These are phyloP conservation scores for Poeciliopsis turrubarensis DNA, from an alignment of 2,113 vertebrate genomes.

Conservation along the genomic window DNA sequence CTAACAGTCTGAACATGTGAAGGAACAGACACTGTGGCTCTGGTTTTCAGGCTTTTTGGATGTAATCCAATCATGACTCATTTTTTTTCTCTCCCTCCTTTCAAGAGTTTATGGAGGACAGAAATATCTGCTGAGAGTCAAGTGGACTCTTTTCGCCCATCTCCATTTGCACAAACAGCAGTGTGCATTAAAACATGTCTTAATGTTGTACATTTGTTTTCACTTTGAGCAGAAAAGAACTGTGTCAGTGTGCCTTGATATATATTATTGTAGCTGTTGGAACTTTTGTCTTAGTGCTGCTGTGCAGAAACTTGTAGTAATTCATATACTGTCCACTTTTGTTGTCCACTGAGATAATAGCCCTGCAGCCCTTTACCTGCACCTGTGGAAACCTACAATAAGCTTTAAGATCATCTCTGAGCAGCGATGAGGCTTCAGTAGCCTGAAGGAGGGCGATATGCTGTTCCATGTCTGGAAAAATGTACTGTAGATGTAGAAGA, in stretches of 20 bases:
- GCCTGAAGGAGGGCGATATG: constrained; percentile 20
- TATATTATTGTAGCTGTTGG: constrained; percentile 35
- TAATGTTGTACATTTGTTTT: constrained; percentile 6
- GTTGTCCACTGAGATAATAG: constrained; percentile 27
- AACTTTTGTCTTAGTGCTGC: constrained; percentile 36
- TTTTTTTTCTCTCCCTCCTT: constrained; percentile 10
- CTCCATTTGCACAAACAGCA: constrained; percentile 14
- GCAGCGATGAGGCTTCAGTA: constrained; percentile 23
- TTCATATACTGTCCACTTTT: constrained; percentile 25
- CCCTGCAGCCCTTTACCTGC: constrained; percentile 36
- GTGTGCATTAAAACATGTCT: constrained; percentile 1
- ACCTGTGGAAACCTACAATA: constrained; percentile 54
- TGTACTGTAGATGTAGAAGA: constrained; percentile 50
- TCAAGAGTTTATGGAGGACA: constrained; percentile 15
- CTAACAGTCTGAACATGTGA: constrained; percentile 71
- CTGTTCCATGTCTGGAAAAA: constrained; percentile 53
- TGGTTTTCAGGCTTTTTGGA: constrained; percentile 17
- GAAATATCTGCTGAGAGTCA: constrained; percentile 11
- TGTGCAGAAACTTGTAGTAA: constrained; percentile 40
- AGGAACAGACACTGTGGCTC: constrained; percentile 5
- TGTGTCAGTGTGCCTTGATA: constrained; percentile 61
- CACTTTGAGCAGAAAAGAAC: constrained; percentile 17
- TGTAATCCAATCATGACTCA: constrained; percentile 14
- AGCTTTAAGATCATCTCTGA: constrained; percentile 74
- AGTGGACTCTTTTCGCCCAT: constrained; percentile 12